phyloP scores from a whole-genome alignment of 2,888 invertebrate species.

The Sericinus montela region DNA sequence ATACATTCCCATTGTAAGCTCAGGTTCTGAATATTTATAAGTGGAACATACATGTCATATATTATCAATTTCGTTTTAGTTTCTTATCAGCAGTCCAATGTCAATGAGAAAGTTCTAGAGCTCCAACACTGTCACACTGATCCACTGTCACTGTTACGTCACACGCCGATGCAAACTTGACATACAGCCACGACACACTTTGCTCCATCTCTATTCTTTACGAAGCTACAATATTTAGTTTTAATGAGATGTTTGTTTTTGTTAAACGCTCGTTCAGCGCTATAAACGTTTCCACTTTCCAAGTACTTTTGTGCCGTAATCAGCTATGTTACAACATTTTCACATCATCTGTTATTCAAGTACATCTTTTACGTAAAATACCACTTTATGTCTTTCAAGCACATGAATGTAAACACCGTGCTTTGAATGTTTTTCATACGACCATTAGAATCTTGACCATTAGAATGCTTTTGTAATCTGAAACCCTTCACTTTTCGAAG shows the following conservation, averaged over 20 bases:
- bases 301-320: not conserved
- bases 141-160: slow-evolving; percentile 40
- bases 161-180: slow-evolving; percentile 53
- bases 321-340: slow-evolving; percentile 1
- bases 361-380: slow-evolving; percentile 9
- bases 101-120: not conserved
- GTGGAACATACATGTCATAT: too few relatives aligned
- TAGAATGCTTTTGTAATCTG: not conserved
- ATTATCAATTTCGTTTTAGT: too few relatives aligned
- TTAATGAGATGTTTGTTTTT: slow-evolving; percentile 8
- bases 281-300: slow-evolving; percentile 15
- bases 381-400: not conserved
- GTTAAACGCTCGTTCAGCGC: slow-evolving; percentile 3
- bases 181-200: slow-evolving; percentile 49
- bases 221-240: slow-evolving; percentile 9
- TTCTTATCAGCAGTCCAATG: not conserved
- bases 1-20: too few relatives aligned
- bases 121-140: slow-evolving; percentile 21
- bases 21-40: too few relatives aligned
- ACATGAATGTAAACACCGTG: slow-evolving; percentile 5
- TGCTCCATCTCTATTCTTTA: slow-evolving; percentile 19
- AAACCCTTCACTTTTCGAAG: slow-evolving; percentile 14
- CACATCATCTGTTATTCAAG: slow-evolving; percentile 1
- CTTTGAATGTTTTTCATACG: not conserved
- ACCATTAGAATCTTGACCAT: too few relatives aligned